Evolutionary conservation across 92 coral and sea anemone species (phyloP).

Genomic region (Umimayanthus chanpuru): DNA sequence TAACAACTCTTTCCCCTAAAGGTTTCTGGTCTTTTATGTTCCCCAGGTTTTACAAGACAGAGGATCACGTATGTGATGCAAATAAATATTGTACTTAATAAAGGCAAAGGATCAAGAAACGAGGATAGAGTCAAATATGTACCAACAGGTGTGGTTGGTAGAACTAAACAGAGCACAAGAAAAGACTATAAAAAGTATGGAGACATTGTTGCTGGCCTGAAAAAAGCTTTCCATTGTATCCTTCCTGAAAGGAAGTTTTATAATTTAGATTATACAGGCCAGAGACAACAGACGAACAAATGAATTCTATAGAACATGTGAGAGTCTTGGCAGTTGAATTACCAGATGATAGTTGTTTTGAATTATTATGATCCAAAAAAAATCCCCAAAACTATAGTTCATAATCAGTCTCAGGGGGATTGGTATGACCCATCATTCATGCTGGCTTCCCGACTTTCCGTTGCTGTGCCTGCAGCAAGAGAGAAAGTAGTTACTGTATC

Average conservation of each 20-base stretch:
- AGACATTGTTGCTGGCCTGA: slow-evolving; percentile 18
- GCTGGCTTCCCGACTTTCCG: not conserved
- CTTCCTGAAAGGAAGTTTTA: slow-evolving; percentile 28
- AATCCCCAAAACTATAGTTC: not conserved
- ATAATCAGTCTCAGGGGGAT: not conserved
- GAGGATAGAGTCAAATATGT: slow-evolving; percentile 8
- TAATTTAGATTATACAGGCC: slow-evolving; percentile 1
- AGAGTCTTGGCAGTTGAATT: slow-evolving; percentile 3
- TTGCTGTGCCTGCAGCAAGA: not conserved
- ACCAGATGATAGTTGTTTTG: not conserved
- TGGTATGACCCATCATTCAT: not conserved
- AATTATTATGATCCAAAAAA: not conserved
- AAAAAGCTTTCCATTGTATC: not conserved
- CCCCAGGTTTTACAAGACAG: slow-evolving; percentile 43
- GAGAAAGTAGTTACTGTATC: too few species aligned
- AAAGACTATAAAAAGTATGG: slow-evolving; percentile 2
- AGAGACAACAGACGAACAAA: not conserved
- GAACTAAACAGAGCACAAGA: slow-evolving; percentile 20
- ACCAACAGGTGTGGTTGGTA: slow-evolving; percentile 27
- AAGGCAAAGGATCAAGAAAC: not conserved
- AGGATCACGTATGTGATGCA: slow-evolving; percentile 38
- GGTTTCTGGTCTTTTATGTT: not conserved
- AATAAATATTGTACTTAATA: not conserved
- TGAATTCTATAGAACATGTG: slow-evolving; percentile 2
- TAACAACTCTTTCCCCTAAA: not conserved